Evolutionary conservation across 2,797 vertebrate species (phyloP).

Genomic region (Lagocephalus sceleratus): DNA sequence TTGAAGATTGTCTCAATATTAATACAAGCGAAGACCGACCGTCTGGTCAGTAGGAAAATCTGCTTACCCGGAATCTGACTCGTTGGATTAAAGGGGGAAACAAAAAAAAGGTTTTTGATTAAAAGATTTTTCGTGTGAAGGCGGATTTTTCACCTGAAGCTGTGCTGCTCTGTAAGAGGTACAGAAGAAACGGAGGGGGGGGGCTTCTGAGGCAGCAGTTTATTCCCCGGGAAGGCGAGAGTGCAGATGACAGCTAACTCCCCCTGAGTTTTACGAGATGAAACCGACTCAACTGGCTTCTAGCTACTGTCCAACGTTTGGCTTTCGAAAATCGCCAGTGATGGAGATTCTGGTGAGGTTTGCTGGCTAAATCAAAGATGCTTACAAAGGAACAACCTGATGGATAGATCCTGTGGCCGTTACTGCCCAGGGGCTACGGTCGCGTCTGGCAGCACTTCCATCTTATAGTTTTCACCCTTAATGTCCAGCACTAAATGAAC

Average conservation of each 20-base stretch:
- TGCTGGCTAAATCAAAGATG: conserved; percentile 35
- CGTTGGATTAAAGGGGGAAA: conserved; percentile 57
- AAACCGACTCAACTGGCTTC: conserved; percentile 53
- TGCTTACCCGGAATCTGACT: conserved; percentile 70
- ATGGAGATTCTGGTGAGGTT: conserved; percentile 3
- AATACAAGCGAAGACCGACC: conserved; percentile 58
- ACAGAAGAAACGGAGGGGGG: conserved; percentile 70
- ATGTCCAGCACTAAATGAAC: conserved; percentile 42
- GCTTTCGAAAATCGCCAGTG: conserved; percentile 55
- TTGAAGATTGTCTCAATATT: conserved; percentile 41
- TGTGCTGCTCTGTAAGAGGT: conserved; percentile 43
- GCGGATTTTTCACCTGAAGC: conserved; percentile 67
- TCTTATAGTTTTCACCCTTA: conserved; percentile 38
- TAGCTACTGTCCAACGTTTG: conserved; percentile 56
- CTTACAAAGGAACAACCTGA: conserved; percentile 15
- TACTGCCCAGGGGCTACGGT: conserved; percentile 15
- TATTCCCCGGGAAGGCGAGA: conserved; percentile 45
- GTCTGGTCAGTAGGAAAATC: conserved; percentile 72
- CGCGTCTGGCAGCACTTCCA: conserved; percentile 13
- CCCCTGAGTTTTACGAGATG: conserved; percentile 41
- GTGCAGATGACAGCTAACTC: conserved; percentile 54
- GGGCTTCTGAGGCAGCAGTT: conserved; percentile 72
- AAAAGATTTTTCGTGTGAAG: conserved; percentile 57
- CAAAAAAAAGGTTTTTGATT: conserved; percentile 56
- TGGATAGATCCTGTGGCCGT: conserved; percentile 22